Conservation (phyloP, 1,140 invertebrate genomes). For the Lepidurus packardi region DNA sequence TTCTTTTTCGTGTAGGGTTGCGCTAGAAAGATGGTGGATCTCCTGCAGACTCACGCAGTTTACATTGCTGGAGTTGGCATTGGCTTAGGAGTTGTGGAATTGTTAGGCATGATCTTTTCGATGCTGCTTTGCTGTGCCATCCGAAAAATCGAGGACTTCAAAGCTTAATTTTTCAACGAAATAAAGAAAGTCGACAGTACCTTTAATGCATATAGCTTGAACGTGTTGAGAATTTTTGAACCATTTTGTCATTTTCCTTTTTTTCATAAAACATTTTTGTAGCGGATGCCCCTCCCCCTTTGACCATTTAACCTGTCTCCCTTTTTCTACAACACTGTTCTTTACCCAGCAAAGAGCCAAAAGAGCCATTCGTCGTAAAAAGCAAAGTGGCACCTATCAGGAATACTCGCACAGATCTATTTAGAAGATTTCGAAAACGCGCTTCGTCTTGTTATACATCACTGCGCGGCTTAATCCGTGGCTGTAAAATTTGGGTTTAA, state of each 20-base stretch:
- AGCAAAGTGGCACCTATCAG: neutral
- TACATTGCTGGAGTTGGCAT: conserved; percentile 54
- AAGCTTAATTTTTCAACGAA: conserved; percentile 52
- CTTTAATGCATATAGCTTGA: neutral
- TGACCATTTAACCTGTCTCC: neutral
- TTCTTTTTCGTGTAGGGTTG: conserved; percentile 60
- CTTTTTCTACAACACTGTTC: neutral
- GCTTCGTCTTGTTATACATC: neutral
- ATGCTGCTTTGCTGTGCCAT: conserved; percentile 71
- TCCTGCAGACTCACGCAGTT: conserved; percentile 54
- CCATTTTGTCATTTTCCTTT: neutral
- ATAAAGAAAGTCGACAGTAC: conserved; percentile 25
- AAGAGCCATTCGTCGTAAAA: neutral
- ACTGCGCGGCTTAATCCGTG: neutral
- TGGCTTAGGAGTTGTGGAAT: conserved; percentile 59
- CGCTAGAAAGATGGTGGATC: conserved; percentile 58
- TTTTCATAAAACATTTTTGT: neutral
- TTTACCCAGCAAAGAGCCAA: neutral
- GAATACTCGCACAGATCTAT: neutral
- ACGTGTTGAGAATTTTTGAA: neutral
- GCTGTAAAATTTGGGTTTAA: too few relatives aligned
- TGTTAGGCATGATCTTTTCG: conserved; percentile 70
- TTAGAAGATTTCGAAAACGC: neutral
- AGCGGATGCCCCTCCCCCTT: neutral
- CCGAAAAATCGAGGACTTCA: conserved; percentile 58